A percentile compares a stretch with the other conserved stretches of the same genome.
These are phyloP conservation scores for Heliconius himera DNA, from an alignment of 1,140 invertebrate genomes.

Conservation along the genomic window DNA sequence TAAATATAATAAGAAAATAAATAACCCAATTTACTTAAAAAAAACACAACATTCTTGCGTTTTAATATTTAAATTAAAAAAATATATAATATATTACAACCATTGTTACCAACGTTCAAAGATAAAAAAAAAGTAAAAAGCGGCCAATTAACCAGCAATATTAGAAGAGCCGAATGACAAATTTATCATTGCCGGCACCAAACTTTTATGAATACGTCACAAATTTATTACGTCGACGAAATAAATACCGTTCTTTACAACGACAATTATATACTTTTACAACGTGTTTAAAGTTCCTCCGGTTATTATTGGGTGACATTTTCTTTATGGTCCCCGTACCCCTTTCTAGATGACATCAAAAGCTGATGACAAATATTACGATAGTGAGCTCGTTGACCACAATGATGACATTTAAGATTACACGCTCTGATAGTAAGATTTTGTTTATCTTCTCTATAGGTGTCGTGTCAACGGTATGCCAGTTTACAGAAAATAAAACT, in stretches of 20 bases:
- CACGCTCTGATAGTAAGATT: not conserved
- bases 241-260: constrained; percentile 38
- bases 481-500: constrained; percentile 7
- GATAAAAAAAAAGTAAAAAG: constrained; percentile 36
- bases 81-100: not conserved
- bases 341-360: constrained; percentile 41
- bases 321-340: not conserved
- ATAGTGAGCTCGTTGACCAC: constrained; percentile 24
- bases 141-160: constrained; percentile 33
- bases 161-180: constrained; percentile 32
- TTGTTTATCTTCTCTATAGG: constrained; percentile 5
- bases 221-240: constrained; percentile 36
- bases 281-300: constrained; percentile 43
- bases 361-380: constrained; percentile 36
- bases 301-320: constrained; percentile 14
- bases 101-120: constrained; percentile 30
- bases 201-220: constrained; percentile 38
- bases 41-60: not conserved
- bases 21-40: not conserved
- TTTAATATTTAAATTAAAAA: not conserved
- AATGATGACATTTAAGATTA: constrained; percentile 28
- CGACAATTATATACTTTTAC: constrained; percentile 47
- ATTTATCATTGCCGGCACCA: constrained; percentile 26
- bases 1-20: not conserved
- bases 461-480: not conserved